Conservation (phyloP, 64 coral and sea anemone genomes). For the Actinia tenebrosa region DNA sequence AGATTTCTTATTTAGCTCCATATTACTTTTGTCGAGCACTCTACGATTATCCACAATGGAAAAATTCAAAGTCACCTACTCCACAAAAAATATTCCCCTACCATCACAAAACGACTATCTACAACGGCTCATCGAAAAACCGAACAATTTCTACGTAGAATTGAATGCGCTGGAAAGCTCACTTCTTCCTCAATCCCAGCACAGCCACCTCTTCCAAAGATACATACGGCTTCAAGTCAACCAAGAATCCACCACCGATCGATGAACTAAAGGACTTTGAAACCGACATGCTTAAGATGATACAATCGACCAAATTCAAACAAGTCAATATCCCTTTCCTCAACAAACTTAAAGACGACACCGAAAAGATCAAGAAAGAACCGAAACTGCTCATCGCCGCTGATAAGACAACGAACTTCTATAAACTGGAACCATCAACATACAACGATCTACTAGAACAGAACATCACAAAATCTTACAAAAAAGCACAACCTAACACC, state of each 20-base stretch:
- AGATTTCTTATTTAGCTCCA: too few relatives aligned
- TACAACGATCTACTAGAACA: too few relatives aligned
- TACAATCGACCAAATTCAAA: too few relatives aligned
- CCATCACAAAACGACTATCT: not conserved
- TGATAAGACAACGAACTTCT: too few relatives aligned
- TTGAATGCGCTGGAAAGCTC: not conserved
- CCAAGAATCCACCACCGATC: slow-evolving; percentile 31
- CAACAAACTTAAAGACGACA: too few relatives aligned
- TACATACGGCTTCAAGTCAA: slow-evolving; percentile 45
- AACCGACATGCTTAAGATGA: too few relatives aligned
- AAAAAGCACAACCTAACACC: too few relatives aligned
- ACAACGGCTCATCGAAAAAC: slow-evolving; percentile 15
- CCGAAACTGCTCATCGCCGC: too few relatives aligned
- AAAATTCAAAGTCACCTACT: slow-evolving; percentile 8
- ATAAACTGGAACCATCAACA: not conserved
- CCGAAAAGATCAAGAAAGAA: too few relatives aligned
- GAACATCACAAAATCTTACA: too few relatives aligned
- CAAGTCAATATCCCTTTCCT: too few relatives aligned
- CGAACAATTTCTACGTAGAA: not conserved
- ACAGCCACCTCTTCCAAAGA: not conserved
- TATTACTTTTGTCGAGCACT: not conserved
- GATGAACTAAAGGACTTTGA: too few relatives aligned
- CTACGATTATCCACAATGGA: not conserved
- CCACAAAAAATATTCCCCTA: slow-evolving; percentile 2
- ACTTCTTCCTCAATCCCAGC: slow-evolving; percentile 28